A percentile compares a stretch with the other conserved stretches of the same genome.
Evolutionary conservation across 2,888 invertebrate species (phyloP).

Genomic region (Alviniconcha strummeri): DNA sequence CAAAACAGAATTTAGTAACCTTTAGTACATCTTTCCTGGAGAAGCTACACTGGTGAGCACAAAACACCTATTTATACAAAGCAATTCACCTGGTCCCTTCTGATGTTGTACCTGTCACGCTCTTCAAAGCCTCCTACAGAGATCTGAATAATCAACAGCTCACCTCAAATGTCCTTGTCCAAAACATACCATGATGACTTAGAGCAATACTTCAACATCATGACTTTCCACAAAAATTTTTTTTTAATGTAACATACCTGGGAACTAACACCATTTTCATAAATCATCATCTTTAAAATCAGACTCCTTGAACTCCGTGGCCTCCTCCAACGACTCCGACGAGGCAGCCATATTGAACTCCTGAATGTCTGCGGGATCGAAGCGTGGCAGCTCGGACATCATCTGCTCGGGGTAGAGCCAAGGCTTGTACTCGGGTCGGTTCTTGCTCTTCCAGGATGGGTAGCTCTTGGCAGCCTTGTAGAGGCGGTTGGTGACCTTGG

Average conservation of each 20-base stretch:
- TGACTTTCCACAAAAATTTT: no score
- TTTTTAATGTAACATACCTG: background rate
- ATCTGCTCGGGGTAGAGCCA: slow-evolving; percentile 93
- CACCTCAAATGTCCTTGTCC: no score
- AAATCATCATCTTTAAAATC: slow-evolving; percentile 47
- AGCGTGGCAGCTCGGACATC: slow-evolving; percentile 78
- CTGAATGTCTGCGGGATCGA: slow-evolving; percentile 79
- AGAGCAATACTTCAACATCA: no score
- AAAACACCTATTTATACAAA: no score
- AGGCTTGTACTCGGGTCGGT: slow-evolving; percentile 86
- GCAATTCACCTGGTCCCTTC: no score
- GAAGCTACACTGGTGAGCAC: no score
- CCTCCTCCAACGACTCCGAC: slow-evolving; percentile 60
- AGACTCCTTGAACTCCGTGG: slow-evolving; percentile 56
- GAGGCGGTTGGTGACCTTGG: slow-evolving; percentile 87
- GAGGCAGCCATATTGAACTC: slow-evolving; percentile 43
- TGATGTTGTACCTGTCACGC: no score
- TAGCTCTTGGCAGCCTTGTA: slow-evolving; percentile 89
- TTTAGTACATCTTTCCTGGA: no score
- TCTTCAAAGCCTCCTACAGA: no score
- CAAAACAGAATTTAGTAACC: no score
- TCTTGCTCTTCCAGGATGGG: slow-evolving; percentile 86
- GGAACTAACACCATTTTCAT: background rate
- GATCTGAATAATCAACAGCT: no score
- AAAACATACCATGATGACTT: no score